A percentile compares a stretch with the other conserved stretches of the same genome.
Evolutionary conservation across 1,140 invertebrate genomes (phyloP).

Genomic region (Diprion similis): DNA sequence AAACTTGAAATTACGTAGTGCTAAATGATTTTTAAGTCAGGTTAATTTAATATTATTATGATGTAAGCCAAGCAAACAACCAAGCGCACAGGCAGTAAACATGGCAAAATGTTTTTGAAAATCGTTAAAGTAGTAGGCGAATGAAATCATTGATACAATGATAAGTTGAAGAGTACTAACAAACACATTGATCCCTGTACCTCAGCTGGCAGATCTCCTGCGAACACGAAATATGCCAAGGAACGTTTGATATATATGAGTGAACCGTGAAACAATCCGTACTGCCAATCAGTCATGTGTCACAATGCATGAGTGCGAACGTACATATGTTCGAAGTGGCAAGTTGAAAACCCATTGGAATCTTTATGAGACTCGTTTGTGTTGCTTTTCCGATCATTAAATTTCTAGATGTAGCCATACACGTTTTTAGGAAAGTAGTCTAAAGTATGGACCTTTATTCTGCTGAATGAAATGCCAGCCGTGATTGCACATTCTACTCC

Average conservation of each 20-base stretch:
- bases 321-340: not conserved
- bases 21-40: too few relatives aligned
- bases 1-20: too few relatives aligned
- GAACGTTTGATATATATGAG: conserved; percentile 8
- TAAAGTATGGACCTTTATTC: conserved; percentile 54
- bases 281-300: not conserved
- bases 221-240: not conserved
- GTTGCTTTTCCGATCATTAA: too few relatives aligned
- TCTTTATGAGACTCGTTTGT: not conserved
- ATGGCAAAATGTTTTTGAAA: too few relatives aligned
- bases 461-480: conserved; percentile 44
- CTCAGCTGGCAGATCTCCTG: too few relatives aligned
- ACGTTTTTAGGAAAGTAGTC: conserved; percentile 11
- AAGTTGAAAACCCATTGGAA: not conserved
- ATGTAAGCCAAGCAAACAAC: too few relatives aligned
- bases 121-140: too few relatives aligned
- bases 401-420: not conserved
- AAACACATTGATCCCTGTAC: too few relatives aligned
- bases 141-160: not conserved
- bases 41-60: too few relatives aligned
- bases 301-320: not conserved
- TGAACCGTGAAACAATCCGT: conserved; percentile 1
- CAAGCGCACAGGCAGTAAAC: too few relatives aligned
- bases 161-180: too few relatives aligned
- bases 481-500: conserved; percentile 50